Evolutionary conservation across 2,113 vertebrate genomes (phyloP), one percentile per base, ranked within the genome.

Genomic region (Synodontis membranacea): DNA sequence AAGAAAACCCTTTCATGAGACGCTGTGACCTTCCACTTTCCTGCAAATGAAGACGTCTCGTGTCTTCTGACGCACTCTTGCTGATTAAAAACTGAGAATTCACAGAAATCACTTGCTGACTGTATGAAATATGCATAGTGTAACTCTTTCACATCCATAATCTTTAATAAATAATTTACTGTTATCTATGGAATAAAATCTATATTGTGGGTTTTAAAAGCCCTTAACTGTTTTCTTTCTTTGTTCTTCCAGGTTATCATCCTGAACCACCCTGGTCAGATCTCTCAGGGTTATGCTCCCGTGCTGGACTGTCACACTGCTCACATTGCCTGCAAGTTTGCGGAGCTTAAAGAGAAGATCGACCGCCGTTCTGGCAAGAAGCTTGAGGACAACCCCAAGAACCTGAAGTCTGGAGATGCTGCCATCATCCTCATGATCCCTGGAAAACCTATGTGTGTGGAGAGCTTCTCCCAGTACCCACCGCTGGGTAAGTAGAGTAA

Each of bases 281-380:
- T 96, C 42, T 68, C 88, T 46, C 89, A 94, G 62, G 94, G 95
- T 48, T 97, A 95, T 44, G 91, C 94, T 23, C 96, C 94, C 1
- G 94, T 96, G 70, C 93, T 96, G 86, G 95, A 96, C 48, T 96
- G 94, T 86, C 96, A 96, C 82, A 95, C 92, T 0, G 94, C 94
- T 87, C 94, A 95, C 84, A 93, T 96, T 28, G 94, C 96, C 90
- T 96, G 95, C 92, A 96, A 95, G 90, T 93, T 94, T 93, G 89
- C 89, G 5, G 93, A 96, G 89, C 92, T 96, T n/a, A 93, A 94
- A 88, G 95, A 96, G 91, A 96, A 96, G 90, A 95, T 94, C 7
- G 95, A 96, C 85, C 89, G 91, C 37, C 91, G 92, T 89, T 96
- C 93, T 0, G 94, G 95, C 81, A 96, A 96, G 92, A 96, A 95